A percentile compares a stretch with the other conserved stretches of the same genome.
phyloP scores from a whole-genome alignment of 2,888 invertebrate species.

The Amitus sp. region DNA sequence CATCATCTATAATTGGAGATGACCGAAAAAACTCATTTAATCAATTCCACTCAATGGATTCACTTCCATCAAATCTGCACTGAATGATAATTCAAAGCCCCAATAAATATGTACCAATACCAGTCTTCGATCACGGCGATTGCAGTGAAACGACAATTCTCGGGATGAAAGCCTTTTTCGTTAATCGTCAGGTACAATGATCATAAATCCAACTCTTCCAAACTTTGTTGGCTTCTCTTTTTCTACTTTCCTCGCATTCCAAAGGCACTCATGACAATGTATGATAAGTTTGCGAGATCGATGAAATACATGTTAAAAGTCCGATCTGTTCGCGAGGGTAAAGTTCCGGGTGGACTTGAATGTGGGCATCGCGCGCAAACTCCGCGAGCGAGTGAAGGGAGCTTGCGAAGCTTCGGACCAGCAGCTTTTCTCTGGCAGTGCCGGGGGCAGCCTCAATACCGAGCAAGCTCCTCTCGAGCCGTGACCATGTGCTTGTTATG shows the following conservation, averaged over 20 bases:
- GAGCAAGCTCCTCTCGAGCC: conserved; percentile 12
- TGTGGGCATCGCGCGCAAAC: conserved; percentile 21
- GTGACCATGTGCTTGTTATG: conserved; percentile 32
- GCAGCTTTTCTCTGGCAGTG: conserved; percentile 53
- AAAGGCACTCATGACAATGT: conserved; percentile 22
- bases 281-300: conserved; percentile 33
- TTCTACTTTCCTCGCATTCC: conserved; percentile 6
- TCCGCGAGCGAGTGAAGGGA: conserved; percentile 30
- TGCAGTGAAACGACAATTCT: too few species aligned
- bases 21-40: too few species aligned
- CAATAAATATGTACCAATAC: too few species aligned
- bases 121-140: too few species aligned
- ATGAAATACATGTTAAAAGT: conserved; percentile 34
- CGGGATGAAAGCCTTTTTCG: too few species aligned
- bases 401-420: conserved; percentile 47
- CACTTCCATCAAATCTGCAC: too few species aligned
- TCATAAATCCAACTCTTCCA: conserved; percentile 2
- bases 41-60: too few species aligned
- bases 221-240: too few species aligned
- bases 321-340: conserved; percentile 14
- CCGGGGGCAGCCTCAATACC: conserved; percentile 44
- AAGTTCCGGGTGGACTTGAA: conserved; percentile 18
- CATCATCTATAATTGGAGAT: too few species aligned
- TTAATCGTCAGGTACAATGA: too few species aligned
- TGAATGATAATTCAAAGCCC: too few species aligned